These are phyloP conservation scores for Ceratina japonica DNA, from an alignment of 1,140 invertebrate species.

Conservation along the genomic window DNA sequence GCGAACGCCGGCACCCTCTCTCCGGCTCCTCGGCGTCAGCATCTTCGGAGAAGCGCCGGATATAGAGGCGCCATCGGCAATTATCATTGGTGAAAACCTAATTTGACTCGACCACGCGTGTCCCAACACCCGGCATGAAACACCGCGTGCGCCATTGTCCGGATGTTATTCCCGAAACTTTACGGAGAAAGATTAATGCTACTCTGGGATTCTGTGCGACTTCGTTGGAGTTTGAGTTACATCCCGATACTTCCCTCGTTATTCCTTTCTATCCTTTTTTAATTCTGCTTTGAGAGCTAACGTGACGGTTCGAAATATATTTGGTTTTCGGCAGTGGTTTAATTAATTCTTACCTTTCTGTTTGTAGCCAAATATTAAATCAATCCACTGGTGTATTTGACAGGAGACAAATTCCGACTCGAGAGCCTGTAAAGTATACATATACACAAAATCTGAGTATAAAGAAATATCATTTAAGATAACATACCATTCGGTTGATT, in stretches of 20 bases:
- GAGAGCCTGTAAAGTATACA: constrained; percentile 84
- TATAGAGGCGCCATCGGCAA: constrained; percentile 79
- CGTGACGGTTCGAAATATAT: too few relatives aligned
- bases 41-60: constrained; percentile 78
- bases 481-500: constrained; percentile 94
- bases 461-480: neutral
- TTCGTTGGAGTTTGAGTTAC: neutral
- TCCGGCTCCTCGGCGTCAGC: constrained; percentile 48
- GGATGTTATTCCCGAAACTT: constrained; percentile 22
- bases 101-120: constrained; percentile 71
- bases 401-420: constrained; percentile 99
- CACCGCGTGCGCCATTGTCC: constrained; percentile 46
- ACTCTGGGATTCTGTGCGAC: neutral
- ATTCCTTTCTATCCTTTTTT: neutral
- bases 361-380: constrained; percentile 99
- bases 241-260: neutral
- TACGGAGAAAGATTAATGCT: constrained; percentile 1
- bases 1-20: constrained; percentile 35
- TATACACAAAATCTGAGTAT: neutral
- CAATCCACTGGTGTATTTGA: constrained; percentile 99
- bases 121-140: constrained; percentile 50
- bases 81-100: constrained; percentile 74
- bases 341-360: constrained; percentile 87
- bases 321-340: too few relatives aligned
- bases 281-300: neutral